phyloP scores from a whole-genome alignment of 2,797 vertebrate species.

The Rhinoraja longicauda region DNA sequence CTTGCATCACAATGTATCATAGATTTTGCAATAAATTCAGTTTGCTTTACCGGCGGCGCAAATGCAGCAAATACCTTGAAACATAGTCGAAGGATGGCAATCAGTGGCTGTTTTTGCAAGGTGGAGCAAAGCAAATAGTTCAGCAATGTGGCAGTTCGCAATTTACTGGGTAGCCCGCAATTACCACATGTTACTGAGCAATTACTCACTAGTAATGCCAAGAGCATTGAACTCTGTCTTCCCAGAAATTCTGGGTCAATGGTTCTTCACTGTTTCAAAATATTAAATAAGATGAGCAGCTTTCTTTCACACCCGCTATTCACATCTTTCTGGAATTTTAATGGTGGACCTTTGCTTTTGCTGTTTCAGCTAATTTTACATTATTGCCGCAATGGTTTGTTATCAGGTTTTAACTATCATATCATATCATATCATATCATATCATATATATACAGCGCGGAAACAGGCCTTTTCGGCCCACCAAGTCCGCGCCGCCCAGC shows the following conservation, averaged over 20 bases:
- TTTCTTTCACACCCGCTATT: neutral
- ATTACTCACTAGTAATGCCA: no score
- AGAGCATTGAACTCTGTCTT: neutral
- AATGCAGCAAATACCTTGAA: conserved; percentile 6
- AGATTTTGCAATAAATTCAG: neutral
- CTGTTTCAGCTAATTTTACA: neutral
- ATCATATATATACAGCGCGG: no score
- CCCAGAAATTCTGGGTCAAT: neutral
- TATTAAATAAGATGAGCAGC: neutral
- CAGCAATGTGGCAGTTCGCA: neutral
- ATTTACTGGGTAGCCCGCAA: neutral
- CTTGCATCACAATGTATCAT: neutral
- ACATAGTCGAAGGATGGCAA: no score
- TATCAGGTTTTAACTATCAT: neutral
- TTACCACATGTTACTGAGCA: neutral
- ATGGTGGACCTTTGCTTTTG: neutral
- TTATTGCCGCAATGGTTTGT: neutral
- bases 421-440: no score
- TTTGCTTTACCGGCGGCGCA: conserved; percentile 20
- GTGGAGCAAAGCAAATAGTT: neutral
- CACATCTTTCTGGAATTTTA: neutral
- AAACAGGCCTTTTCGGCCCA: no score
- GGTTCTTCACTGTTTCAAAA: conserved; percentile 12
- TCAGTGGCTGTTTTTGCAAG: neutral
- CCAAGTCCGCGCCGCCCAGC: no score